Evolutionary conservation across 2,113 vertebrate genomes (phyloP), one percentile per base, ranked within the genome.

Genomic region (Apodemus sylvaticus): DNA sequence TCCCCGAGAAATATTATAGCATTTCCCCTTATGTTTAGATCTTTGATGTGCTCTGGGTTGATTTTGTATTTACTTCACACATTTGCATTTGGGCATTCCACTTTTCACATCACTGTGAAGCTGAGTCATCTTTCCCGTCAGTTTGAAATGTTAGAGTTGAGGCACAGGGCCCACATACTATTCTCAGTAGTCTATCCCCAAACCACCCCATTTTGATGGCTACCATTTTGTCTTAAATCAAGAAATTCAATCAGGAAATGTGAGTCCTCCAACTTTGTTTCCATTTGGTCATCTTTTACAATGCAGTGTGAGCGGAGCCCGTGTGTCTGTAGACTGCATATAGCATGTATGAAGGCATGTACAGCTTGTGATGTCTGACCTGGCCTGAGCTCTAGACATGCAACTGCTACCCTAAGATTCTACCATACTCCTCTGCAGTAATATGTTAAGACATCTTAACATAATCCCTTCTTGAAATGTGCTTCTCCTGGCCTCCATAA

Each of bases 401-500:
- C 31, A 79, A 68, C 12, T 64, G 3, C 71, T 10, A 82, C 7
- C 8, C 60, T 36, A 89, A 2, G 48, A 39, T 7, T 29, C 31
- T 60, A 87, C 51, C 14, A 51, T 36, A 26, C 26, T 82, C 90
- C 66, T 92, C 48, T 71, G n/a, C 39, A 51, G 64, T 16, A 88
- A 76, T 7, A 81, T 3, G 4, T 34, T 34, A 55, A 66, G 39
- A 89, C 24, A 96, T 89, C 58, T 93, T 78, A n/a, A n/a, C n/a
- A n/a, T 29, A 86, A 20, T 68, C 86, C n/a, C 68, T 85, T 20
- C 94, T 85, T 82, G 48, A 92, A 90, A 64, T 79, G 22, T 89
- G 26, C 9, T 90, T 73, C 31, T 78, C 1, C 3, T 77, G 36
- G 14, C 34, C 91, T 89, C 48, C 48, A 94, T 31, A 77, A 81